These are phyloP conservation scores for Scelioninae gen. 2 DNA, from an alignment of 2,888 invertebrate genomes.

Conservation along the genomic window DNA sequence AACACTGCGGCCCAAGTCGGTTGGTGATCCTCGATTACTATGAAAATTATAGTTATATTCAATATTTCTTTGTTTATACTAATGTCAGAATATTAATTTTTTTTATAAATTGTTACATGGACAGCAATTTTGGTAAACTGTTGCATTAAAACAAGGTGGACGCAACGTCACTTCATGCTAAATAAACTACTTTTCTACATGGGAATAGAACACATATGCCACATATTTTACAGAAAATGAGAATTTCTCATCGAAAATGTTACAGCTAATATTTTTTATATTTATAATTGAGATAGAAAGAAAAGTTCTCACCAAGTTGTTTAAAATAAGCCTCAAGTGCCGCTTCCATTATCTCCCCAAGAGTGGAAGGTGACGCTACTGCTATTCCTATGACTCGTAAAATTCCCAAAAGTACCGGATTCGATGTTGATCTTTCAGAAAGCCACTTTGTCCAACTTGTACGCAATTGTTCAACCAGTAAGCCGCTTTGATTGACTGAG, in stretches of 20 bases:
- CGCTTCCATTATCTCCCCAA: constrained; percentile 77
- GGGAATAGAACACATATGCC: too few relatives aligned
- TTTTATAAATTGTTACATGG: too few relatives aligned
- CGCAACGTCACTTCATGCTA: too few relatives aligned
- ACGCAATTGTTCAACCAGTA: constrained; percentile 70
- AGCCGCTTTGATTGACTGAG: constrained; percentile 73
- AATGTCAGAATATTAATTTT: too few relatives aligned
- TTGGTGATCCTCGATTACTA: constrained; percentile 71
- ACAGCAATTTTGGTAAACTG: too few relatives aligned
- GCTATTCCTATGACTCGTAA: constrained; percentile 75
- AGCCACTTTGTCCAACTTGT: constrained; percentile 76
- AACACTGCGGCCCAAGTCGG: constrained; percentile 76
- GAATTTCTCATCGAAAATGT: too few relatives aligned
- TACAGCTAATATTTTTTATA: too few relatives aligned
- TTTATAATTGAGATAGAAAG: not conserved
- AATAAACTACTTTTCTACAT: too few relatives aligned
- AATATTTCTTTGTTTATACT: not conserved
- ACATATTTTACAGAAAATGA: too few relatives aligned
- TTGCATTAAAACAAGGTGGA: too few relatives aligned
- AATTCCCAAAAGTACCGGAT: constrained; percentile 76
- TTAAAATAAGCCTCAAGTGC: constrained; percentile 78
- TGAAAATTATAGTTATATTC: constrained; percentile 6
- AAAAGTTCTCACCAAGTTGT: constrained; percentile 74
- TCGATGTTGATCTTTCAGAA: constrained; percentile 75
- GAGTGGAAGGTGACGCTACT: constrained; percentile 75